Base-by-base conservation (phyloP, 2,888 invertebrate genomes). In the Perdita meconis region DNA sequence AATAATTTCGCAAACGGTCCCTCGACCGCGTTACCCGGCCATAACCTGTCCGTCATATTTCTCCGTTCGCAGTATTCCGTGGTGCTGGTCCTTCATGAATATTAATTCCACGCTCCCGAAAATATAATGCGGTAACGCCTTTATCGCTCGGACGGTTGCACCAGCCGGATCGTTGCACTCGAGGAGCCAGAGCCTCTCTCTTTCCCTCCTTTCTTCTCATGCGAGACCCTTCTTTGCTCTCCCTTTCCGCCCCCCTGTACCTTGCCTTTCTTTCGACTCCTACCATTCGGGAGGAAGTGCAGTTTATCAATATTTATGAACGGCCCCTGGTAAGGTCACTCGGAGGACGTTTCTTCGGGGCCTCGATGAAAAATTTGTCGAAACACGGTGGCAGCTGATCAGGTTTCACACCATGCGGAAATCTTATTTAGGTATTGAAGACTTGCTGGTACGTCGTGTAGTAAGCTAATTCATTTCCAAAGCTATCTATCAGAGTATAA, bases 261-360 rank as follows among this genome's bases (percentile, higher is more conserved):
- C 12, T 47, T 24, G 30, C 19, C 24, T 55, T 51, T 51, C 66
- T 59, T 51, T 65, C 57, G 51, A 64, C 71, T 66, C 56, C 69
- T 66, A 50, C 42, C 59, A 57, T 71, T 61, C 47, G 51, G 13
- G 61, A 72, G 38, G 75, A 75, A 75, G 75, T 30, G 66, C 63
- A 56, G 72, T 79, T 78, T 78, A 65, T 72, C 64, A 68, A 81
- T 83, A 83, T 83, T 83, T 75, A 83, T 89, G 86, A 86, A 87
- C 83, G 79, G 78, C 83, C 83, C 81, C 67, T 82, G 86, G 85
- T 87, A 85, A 87, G 89, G 87, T 88, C 87, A 81, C 65, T 69
- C 66, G 76, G 80, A 87, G 85, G 81, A 88, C 83, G 85, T 84
- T 84, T 86, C 73, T 81, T 77, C 73, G 75, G 66, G 72, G 78